Evolutionary conservation across 2,113 vertebrate genomes (phyloP).

Genomic region (Myotis brandtii): DNA sequence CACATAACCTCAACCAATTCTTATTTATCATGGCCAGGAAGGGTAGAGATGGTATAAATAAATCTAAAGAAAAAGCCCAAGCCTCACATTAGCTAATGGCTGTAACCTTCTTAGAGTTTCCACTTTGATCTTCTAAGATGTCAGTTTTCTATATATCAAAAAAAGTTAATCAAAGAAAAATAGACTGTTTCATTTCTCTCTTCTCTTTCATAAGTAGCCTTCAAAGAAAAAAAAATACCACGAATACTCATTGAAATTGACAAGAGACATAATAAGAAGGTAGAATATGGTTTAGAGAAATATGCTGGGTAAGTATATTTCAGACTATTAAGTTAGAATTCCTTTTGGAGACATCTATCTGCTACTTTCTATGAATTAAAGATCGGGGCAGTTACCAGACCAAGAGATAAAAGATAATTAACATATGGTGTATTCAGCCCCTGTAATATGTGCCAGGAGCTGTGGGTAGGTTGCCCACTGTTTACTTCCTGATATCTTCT

Average conservation of each 20-base stretch:
- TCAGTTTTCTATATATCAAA: conserved; percentile 10
- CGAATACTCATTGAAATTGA: not conserved
- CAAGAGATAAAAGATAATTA: not conserved
- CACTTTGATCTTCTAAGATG: conserved; percentile 19
- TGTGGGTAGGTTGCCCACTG: not conserved
- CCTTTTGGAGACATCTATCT: not conserved
- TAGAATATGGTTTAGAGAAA: not conserved
- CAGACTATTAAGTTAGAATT: conserved; percentile 18
- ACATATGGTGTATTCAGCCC: not conserved
- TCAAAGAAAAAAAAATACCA: not conserved
- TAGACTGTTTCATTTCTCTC: not conserved
- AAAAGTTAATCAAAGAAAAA: conserved; percentile 28
- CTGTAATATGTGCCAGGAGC: not conserved
- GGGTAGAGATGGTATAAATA: conserved; percentile 37
- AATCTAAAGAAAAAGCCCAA: conserved; percentile 38
- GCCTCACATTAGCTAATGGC: conserved; percentile 62
- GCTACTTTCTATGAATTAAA: conserved; percentile 21
- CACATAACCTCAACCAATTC: conserved; percentile 51
- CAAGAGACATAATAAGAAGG: not conserved
- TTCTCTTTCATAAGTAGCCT: not conserved
- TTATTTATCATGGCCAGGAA: conserved; percentile 59
- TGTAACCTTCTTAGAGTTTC: conserved; percentile 50
- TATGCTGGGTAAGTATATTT: not conserved
- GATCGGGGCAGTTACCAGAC: not conserved
- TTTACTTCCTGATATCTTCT: not conserved